These are phyloP conservation scores for Itoplectis maculator DNA, from an alignment of 2,888 invertebrate genomes.

Conservation along the genomic window DNA sequence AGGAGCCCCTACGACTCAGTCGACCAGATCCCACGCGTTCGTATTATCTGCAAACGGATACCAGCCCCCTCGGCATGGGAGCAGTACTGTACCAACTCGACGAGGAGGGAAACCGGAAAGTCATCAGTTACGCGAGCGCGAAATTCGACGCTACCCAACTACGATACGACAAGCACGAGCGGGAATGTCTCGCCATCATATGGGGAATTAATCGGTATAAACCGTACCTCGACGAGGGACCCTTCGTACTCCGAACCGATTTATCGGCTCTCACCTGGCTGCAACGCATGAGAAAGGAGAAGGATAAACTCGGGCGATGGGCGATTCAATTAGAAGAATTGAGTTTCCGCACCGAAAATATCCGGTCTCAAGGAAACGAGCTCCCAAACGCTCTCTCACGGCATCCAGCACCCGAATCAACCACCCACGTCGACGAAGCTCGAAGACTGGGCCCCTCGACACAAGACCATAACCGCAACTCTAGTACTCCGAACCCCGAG, in stretches of 20 bases:
- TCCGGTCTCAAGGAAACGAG: slow-evolving; percentile 61
- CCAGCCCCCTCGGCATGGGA: slow-evolving; percentile 8
- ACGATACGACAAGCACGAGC: not conserved
- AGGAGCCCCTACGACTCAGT: not conserved
- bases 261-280: slow-evolving; percentile 69
- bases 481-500: not conserved
- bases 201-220: slow-evolving; percentile 39
- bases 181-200: not conserved
- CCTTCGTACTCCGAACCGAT: slow-evolving; percentile 67
- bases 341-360: slow-evolving; percentile 63
- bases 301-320: slow-evolving; percentile 69
- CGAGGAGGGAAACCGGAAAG: not conserved
- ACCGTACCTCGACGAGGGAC: slow-evolving; percentile 66
- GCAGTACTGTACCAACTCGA: not conserved
- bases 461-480: not conserved
- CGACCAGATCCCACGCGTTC: slow-evolving; percentile 19
- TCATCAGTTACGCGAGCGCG: slow-evolving; percentile 20
- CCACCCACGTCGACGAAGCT: not conserved
- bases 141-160: not conserved
- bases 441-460: not conserved
- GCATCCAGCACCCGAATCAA: slow-evolving; percentile 30
- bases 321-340: slow-evolving; percentile 68
- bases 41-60: slow-evolving; percentile 48
- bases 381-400: slow-evolving; percentile 69
- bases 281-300: slow-evolving; percentile 55